Conservation (phyloP, 2,888 invertebrate genomes). For the Electrophaes corylata region DNA sequence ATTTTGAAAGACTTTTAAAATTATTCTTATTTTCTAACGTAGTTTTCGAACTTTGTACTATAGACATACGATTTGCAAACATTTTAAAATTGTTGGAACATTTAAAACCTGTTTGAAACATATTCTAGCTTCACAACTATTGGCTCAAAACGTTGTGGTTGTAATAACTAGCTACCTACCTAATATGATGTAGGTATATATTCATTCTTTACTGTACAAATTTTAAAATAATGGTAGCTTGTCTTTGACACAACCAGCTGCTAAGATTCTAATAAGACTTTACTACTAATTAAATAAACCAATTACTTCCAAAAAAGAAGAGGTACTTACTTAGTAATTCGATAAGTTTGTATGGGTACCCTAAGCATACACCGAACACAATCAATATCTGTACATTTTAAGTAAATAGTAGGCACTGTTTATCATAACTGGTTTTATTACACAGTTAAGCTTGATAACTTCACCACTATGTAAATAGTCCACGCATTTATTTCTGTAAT, state of each 20-base stretch:
- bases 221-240: too few relatives aligned
- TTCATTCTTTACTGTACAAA: too few relatives aligned
- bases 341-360: too few relatives aligned
- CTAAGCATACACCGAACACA: too few relatives aligned
- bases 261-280: neutral
- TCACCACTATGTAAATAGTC: constrained; percentile 4
- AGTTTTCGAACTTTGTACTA: constrained; percentile 3
- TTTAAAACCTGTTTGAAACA: constrained; percentile 14
- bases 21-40: constrained; percentile 7
- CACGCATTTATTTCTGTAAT: constrained; percentile 19
- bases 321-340: too few relatives aligned
- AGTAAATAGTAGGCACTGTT: neutral
- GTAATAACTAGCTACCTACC: neutral
- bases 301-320: too few relatives aligned
- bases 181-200: too few relatives aligned
- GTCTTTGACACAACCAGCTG: too few relatives aligned
- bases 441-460: neutral
- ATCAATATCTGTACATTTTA: too few relatives aligned
- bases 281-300: neutral
- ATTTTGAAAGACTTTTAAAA: constrained; percentile 30
- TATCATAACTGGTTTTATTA: neutral
- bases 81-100: constrained; percentile 15
- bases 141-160: constrained; percentile 7
- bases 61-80: neutral
- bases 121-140: constrained; percentile 6